Percentiles rank a stretch among this genome's conserved stretches.
Conservation (phyloP, 2,888 invertebrate species). For the Leptogaster cylindrica region DNA sequence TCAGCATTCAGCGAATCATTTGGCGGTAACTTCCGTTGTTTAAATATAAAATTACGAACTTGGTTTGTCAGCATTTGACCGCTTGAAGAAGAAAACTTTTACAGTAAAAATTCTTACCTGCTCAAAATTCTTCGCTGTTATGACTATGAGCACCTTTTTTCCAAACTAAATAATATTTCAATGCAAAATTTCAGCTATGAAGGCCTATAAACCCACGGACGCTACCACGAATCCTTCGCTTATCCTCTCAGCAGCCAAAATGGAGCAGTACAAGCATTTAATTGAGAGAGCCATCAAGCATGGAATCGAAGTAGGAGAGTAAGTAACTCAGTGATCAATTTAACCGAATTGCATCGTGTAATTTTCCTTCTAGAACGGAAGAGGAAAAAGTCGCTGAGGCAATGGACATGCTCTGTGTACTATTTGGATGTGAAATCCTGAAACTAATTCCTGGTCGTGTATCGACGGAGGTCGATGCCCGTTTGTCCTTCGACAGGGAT, state of each 20-base stretch:
- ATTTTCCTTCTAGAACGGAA: slow-evolving; percentile 65
- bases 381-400: slow-evolving; percentile 82
- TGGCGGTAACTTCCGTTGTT: no score
- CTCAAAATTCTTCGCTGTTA: no score
- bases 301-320: slow-evolving; percentile 74
- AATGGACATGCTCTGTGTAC: slow-evolving; percentile 91
- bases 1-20: no score
- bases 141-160: no score
- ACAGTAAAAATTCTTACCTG: no score
- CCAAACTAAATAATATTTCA: no score
- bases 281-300: slow-evolving; percentile 89
- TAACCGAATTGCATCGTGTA: no score
- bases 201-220: slow-evolving; percentile 96
- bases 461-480: slow-evolving; percentile 61
- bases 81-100: no score
- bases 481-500: slow-evolving; percentile 89
- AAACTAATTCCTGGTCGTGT: slow-evolving; percentile 94
- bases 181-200: slow-evolving; percentile 90
- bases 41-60: no score
- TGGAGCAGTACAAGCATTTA: slow-evolving; percentile 90
- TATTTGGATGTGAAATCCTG: slow-evolving; percentile 96
- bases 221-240: slow-evolving; percentile 99
- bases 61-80: no score
- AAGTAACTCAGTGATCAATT: slow-evolving; percentile 56
- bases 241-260: slow-evolving; percentile 90